Percentiles rank a stretch among this genome's conserved stretches.
Conservation (phyloP, 2,888 invertebrate genomes). For the Abscondita cerata region DNA sequence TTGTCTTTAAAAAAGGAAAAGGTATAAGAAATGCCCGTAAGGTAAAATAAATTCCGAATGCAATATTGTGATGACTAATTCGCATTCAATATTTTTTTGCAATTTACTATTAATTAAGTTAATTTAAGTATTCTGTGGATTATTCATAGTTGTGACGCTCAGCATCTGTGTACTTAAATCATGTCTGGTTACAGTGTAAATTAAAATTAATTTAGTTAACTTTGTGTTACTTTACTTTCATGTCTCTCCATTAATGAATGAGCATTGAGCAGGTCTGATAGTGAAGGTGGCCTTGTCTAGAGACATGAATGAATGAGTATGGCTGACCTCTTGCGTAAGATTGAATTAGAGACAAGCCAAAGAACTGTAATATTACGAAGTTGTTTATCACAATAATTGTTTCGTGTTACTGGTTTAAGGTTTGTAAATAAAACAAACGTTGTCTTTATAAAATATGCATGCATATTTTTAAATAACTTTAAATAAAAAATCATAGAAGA, state of each 20-base stretch:
- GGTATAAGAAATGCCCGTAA: too few relatives aligned
- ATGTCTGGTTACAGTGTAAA: slow-evolving; percentile 22
- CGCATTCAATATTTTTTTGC: too few relatives aligned
- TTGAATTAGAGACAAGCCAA: slow-evolving; percentile 1
- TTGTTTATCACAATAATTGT: slow-evolving; percentile 1
- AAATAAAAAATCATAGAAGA: too few relatives aligned
- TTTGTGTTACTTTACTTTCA: slow-evolving; percentile 17
- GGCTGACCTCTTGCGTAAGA: slow-evolving; percentile 31
- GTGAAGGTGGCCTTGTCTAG: slow-evolving; percentile 34
- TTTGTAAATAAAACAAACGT: too few relatives aligned
- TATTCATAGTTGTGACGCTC: slow-evolving; percentile 11
- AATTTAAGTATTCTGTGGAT: slow-evolving; percentile 11
- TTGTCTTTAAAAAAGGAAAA: too few relatives aligned
- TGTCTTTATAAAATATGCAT: too few relatives aligned
- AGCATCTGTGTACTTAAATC: slow-evolving; percentile 8
- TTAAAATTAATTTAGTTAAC: slow-evolving; percentile 27
- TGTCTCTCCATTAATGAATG: slow-evolving; percentile 31
- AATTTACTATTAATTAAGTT: not conserved
- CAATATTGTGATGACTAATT: too few relatives aligned
- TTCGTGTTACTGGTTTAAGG: not conserved
- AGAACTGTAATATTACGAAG: slow-evolving; percentile 6
- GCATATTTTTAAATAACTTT: too few relatives aligned
- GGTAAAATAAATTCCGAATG: too few relatives aligned
- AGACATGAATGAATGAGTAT: slow-evolving; percentile 34
- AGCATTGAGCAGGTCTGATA: slow-evolving; percentile 26